Percentiles rank a stretch among this genome's conserved stretches.
Conservation (phyloP, 1,140 invertebrate genomes). For the Panagrolaimus sp. region DNA sequence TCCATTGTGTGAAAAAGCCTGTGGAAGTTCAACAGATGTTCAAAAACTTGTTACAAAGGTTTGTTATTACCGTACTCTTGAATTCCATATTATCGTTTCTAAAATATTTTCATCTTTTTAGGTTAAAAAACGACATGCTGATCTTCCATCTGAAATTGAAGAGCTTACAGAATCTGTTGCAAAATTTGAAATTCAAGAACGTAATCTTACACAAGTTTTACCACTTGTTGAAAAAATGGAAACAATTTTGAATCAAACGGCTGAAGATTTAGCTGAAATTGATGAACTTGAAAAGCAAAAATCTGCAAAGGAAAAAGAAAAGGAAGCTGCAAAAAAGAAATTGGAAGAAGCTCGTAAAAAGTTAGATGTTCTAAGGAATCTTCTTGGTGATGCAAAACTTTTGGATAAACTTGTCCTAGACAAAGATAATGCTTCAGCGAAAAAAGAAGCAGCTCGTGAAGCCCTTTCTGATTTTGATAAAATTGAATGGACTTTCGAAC, state of each 20-base stretch:
- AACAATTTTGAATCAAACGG: not conserved
- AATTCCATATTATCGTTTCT: too few species aligned
- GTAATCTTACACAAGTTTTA: not conserved
- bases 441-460: not conserved
- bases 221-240: constrained; percentile 3
- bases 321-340: not conserved
- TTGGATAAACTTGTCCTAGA: not conserved
- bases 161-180: constrained; percentile 11
- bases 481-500: too few species aligned
- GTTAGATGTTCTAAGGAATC: not conserved
- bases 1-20: constrained; percentile 34
- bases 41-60: constrained; percentile 17
- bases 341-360: not conserved
- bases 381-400: not conserved
- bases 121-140: constrained; percentile 17
- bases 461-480: too few species aligned
- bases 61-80: too few species aligned
- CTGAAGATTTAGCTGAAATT: not conserved
- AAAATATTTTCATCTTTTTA: too few species aligned
- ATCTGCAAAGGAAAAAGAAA: not conserved
- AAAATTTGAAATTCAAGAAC: constrained; percentile 13
- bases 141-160: constrained; percentile 17
- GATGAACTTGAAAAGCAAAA: not conserved
- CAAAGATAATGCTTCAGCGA: not conserved
- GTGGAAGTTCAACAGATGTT: not conserved